Percentiles rank a stretch among this genome's conserved stretches.
Evolutionary conservation across 2,888 invertebrate species (phyloP).

Genomic region (Ceratothoa steindachneri): DNA sequence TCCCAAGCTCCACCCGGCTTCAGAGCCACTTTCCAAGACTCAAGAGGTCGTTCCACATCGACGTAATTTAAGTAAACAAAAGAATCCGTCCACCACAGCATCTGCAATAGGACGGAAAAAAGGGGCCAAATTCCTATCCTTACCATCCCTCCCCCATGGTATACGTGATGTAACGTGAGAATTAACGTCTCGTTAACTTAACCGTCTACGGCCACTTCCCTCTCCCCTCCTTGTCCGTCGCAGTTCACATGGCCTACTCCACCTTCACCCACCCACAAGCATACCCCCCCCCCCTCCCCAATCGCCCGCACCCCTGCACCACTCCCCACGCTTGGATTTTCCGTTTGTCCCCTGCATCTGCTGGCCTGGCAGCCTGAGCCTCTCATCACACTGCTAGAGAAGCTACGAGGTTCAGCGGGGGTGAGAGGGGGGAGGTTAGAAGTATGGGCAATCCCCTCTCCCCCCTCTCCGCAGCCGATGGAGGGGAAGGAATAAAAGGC

Average conservation of each 20-base stretch:
- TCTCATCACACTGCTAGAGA: neutral
- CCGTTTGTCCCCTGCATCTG: slow-evolving; percentile 12
- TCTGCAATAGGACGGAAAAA: neutral
- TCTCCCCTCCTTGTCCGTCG: neutral
- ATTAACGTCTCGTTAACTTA: slow-evolving; percentile 10
- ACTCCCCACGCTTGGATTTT: neutral
- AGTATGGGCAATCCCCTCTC: slow-evolving; percentile 5
- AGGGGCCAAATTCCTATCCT: neutral
- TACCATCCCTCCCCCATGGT: neutral
- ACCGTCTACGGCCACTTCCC: slow-evolving; percentile 11
- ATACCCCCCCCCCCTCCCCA: neutral
- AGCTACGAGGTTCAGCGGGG: too few relatives aligned
- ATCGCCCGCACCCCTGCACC: neutral
- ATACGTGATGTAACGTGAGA: slow-evolving; percentile 15
- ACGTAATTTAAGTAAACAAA: neutral
- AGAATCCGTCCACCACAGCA: neutral
- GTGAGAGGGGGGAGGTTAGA: neutral
- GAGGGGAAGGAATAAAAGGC: neutral
- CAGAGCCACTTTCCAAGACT: too few relatives aligned
- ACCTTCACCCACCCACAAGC: neutral
- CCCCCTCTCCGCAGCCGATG: neutral
- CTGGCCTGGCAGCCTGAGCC: neutral
- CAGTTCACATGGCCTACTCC: slow-evolving; percentile 1
- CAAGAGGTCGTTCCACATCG: too few relatives aligned
- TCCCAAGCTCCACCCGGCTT: too few relatives aligned